Conservation (phyloP, 2,113 vertebrate genomes). For the Semicossyphus pulcher region DNA sequence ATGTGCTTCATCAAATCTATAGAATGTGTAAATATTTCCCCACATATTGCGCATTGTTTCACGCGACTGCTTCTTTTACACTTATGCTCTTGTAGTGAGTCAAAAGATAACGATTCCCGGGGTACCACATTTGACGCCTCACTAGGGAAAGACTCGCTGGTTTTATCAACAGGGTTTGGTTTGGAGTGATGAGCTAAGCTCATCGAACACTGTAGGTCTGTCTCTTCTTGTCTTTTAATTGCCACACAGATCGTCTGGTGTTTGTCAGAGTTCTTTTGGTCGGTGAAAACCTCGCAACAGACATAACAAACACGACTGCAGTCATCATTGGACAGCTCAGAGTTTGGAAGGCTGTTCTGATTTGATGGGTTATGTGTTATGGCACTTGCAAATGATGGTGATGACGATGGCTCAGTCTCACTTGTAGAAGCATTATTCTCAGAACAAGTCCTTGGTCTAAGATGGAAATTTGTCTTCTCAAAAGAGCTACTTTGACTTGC, state of each 20-base stretch:
- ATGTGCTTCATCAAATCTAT: conserved; percentile 32
- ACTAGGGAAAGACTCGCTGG: neutral
- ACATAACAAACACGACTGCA: conserved; percentile 2
- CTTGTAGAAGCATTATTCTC: neutral
- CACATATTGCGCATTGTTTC: conserved; percentile 35
- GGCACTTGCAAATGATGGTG: neutral
- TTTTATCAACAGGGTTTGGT: neutral
- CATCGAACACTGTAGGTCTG: neutral
- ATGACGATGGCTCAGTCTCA: neutral
- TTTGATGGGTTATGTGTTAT: neutral
- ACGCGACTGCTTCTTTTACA: conserved; percentile 27
- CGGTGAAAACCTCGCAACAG: conserved; percentile 34
- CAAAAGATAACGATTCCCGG: neutral
- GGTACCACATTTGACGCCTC: conserved; percentile 6
- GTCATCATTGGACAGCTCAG: neutral
- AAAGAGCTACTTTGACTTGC: neutral
- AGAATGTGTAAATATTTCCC: conserved; percentile 22
- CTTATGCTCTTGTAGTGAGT: neutral
- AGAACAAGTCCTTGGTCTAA: neutral
- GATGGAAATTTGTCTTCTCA: conserved; percentile 12
- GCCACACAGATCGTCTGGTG: conserved; percentile 41
- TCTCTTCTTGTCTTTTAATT: neutral
- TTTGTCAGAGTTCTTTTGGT: conserved; percentile 26
- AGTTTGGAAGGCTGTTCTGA: neutral
- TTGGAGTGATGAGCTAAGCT: neutral